These are phyloP conservation scores for Catocala fraxini DNA, from an alignment of 2,888 invertebrate species.

Conservation along the genomic window DNA sequence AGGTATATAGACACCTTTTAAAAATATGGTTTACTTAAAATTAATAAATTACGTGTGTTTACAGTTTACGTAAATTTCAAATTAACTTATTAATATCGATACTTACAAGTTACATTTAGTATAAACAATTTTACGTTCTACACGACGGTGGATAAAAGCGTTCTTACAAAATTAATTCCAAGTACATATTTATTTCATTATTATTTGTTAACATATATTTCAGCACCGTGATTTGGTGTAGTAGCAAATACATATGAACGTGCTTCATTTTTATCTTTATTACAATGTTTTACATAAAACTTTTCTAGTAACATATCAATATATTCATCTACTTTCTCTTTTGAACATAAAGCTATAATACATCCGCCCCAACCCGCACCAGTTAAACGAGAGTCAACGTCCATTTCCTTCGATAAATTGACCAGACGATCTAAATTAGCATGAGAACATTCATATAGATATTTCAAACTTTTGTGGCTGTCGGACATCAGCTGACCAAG, in stretches of 20 bases:
- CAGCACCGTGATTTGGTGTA: slow-evolving; percentile 90
- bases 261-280: slow-evolving; percentile 83
- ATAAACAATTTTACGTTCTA: background rate
- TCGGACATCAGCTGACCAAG: slow-evolving; percentile 95
- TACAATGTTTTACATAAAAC: slow-evolving; percentile 89
- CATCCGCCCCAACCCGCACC: slow-evolving; percentile 99
- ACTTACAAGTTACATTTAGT: no score
- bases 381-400: slow-evolving; percentile 96
- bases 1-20: no score
- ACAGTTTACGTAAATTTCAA: no score
- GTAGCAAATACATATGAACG: slow-evolving; percentile 92
- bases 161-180: background rate
- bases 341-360: slow-evolving; percentile 93
- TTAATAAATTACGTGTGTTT: no score
- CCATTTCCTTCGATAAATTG: slow-evolving; percentile 89
- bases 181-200: background rate
- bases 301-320: slow-evolving; percentile 90
- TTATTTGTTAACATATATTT: slow-evolving; percentile 69
- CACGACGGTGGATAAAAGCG: background rate
- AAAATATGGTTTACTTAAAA: no score
- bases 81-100: no score
- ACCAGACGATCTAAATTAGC: slow-evolving; percentile 94
- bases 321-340: slow-evolving; percentile 89
- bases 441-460: slow-evolving; percentile 97
- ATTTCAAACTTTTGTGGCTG: slow-evolving; percentile 95